Evolutionary conservation across 2,888 invertebrate species (phyloP).

Genomic region (Parnassius apollo): DNA sequence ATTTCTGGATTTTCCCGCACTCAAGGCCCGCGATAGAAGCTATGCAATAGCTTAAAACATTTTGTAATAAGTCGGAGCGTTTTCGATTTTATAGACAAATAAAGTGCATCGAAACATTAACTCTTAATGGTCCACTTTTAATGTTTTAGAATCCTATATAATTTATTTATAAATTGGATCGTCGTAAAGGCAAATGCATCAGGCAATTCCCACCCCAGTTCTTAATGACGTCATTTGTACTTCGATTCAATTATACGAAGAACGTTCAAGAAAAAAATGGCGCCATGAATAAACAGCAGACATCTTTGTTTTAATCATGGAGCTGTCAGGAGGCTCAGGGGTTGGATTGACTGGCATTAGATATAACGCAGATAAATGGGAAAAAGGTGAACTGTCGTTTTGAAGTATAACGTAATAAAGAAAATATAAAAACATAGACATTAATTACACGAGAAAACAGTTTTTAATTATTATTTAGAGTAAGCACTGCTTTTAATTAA

Average conservation of each 20-base stretch:
- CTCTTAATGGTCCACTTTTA: no score
- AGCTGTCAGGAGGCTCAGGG: conserved; percentile 27
- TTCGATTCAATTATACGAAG: conserved; percentile 19
- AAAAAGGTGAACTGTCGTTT: background rate
- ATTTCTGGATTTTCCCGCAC: no score
- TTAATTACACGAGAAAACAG: background rate
- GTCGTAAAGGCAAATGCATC: conserved; percentile 15
- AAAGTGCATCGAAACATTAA: no score
- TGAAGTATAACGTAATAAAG: background rate
- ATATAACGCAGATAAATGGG: conserved; percentile 17
- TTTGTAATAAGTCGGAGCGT: no score
- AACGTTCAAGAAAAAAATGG: conserved; percentile 19
- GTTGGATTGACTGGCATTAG: conserved; percentile 18
- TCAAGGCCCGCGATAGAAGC: no score
- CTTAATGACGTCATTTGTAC: conserved; percentile 25
- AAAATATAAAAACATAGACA: background rate
- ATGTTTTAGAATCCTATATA: conserved; percentile 2
- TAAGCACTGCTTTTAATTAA: no score
- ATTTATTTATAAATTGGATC: conserved; percentile 12
- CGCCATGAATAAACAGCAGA: conserved; percentile 21
- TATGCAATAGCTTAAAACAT: no score
- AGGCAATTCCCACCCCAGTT: conserved; percentile 4
- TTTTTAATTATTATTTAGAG: background rate
- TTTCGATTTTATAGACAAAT: no score
- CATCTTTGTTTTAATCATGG: conserved; percentile 32